Base-by-base conservation (phyloP, 2,113 vertebrate genomes). In the Mesembrinibis cayennensis region DNA sequence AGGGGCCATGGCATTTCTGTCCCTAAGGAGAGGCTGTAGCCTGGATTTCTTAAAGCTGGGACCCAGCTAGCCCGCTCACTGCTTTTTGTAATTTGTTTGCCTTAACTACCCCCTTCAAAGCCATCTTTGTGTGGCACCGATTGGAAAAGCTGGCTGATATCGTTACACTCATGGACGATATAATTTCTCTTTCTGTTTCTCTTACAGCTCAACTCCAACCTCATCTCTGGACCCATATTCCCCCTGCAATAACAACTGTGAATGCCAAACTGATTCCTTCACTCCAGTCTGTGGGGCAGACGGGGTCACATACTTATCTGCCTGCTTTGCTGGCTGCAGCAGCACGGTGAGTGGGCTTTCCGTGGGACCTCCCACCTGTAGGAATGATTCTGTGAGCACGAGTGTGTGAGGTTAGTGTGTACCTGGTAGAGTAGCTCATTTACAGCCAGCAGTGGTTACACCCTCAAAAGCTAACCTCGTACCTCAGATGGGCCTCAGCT, bases 221-320 rank as follows among this genome's bases (percentile, higher is more conserved):
- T 95, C 94, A n/a, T 98, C 98, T 87, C 95, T 98, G 97, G 98
- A 98, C 91, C 99, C 98, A 10, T 98, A 99, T 65, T 98, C 98
- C 30, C 97, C 98, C 67, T 99, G 99, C 98, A 99, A 99, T 97
- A 98, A 97, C 95, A 98, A 99, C 96, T 99, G 99, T 97, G 99
- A 98, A 98, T 99, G 99, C 98, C 98, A 99, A 97, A 99, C 99
- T 2, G 99, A 99, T 77, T 99, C 99, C 91, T 99, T 99, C 98
- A 99, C 99, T 91, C 99, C 99, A 1, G 99, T 99, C 80, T 99
- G 99, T 22, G 99, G 99, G 93, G 98, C 99, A 69, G 99, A 99
- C 0, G 99, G 99, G 9, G 63, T 99, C 97, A 99, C 99, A 44
- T 99, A 99, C 98, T 98, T 99, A 98, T 99, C 99, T 3, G 98